Base-by-base conservation (phyloP, 2,888 invertebrate species). In the Melinopterus prodromus region DNA sequence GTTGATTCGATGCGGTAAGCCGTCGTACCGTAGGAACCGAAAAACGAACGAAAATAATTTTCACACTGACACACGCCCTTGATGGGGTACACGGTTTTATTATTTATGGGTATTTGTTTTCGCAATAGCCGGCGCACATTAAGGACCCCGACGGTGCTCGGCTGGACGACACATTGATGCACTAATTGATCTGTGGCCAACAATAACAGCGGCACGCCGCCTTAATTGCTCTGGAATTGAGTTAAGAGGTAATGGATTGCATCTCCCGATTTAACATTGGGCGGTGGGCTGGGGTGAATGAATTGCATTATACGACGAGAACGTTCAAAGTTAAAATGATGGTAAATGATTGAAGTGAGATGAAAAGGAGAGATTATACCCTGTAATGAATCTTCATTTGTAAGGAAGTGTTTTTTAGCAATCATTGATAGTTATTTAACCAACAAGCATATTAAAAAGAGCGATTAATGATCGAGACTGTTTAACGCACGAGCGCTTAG, bases 81-180 rank as follows among this genome's bases (percentile, higher is more conserved):
- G 12, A 53, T 53, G 53, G 9, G 53, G 53, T 53, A 12, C 53
- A 12, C 53, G 53, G 12, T 7, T 53, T 53, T 53, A 53, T 53
- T 53, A 53, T 53, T 53, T 53, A 53, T 53, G 53, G 53, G 53
- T 53, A 53, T 53, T 53, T 53, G 53, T 53, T 53, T 53, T 53
- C 53, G 53, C 53, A 53, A 9, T 53, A 53, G 12, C 53, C 53
- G 53, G 3, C 53, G 53, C 53, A 53, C 53, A 53, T 53, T 53
- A 53, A 53, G 12, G 53, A 12, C 53, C 53, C 53, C 12, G 53
- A 12, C 5, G 53, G 53, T 9, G 53, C 12, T 53, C 53, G 7
- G 53, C 3, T 53, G 53, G 12, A 53, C 53, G 53, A 53, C 53
- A 53, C 53, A 53, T 53, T 53, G 53, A 53, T 53, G 53, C 53